A percentile compares a stretch with the other conserved stretches of the same genome.
Conservation (phyloP, 2,888 invertebrate genomes). For the Nomada goodeniana region DNA sequence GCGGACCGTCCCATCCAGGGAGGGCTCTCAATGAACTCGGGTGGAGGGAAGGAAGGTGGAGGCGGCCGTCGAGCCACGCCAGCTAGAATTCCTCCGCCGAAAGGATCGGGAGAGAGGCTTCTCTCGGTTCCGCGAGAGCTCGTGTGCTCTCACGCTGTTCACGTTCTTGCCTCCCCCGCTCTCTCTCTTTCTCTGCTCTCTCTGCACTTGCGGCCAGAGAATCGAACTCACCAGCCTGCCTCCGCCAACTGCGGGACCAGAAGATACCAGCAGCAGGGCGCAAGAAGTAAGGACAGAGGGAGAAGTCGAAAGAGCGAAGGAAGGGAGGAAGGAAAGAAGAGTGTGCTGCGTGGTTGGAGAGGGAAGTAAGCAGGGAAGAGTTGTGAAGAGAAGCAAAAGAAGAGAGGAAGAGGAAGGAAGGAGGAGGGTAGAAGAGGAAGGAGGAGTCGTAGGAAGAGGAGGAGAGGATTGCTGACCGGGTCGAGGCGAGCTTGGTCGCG, state of each 20-base stretch:
- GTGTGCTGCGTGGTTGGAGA: constrained; percentile 14
- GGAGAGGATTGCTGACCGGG: constrained; percentile 63
- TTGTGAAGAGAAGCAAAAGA: constrained; percentile 4
- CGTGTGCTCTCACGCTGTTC: constrained; percentile 51
- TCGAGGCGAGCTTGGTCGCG: constrained; percentile 67
- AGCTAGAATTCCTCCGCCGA: constrained; percentile 82
- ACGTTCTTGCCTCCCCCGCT: constrained; percentile 38
- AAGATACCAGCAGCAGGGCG: constrained; percentile 61
- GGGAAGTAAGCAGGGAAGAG: constrained; percentile 43
- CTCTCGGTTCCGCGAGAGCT: constrained; percentile 59
- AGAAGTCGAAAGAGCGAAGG: constrained; percentile 38
- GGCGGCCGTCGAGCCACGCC: constrained; percentile 77
- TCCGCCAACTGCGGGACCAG: constrained; percentile 64
- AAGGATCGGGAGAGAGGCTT: constrained; percentile 77
- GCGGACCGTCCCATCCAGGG: constrained; percentile 83
- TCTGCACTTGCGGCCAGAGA: constrained; percentile 40
- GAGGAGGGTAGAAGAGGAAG: constrained; percentile 15
- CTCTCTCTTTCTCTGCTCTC: constrained; percentile 38
- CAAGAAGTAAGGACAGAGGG: constrained; percentile 49
- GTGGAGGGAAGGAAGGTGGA: constrained; percentile 74
- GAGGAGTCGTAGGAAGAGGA: constrained; percentile 22
- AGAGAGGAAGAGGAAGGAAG: constrained; percentile 18
- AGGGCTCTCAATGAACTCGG: constrained; percentile 81
- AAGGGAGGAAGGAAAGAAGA: constrained; percentile 35
- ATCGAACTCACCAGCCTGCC: constrained; percentile 62